Base-by-base conservation (phyloP, 2,888 invertebrate species). In the Synanthedon vespiformis region DNA sequence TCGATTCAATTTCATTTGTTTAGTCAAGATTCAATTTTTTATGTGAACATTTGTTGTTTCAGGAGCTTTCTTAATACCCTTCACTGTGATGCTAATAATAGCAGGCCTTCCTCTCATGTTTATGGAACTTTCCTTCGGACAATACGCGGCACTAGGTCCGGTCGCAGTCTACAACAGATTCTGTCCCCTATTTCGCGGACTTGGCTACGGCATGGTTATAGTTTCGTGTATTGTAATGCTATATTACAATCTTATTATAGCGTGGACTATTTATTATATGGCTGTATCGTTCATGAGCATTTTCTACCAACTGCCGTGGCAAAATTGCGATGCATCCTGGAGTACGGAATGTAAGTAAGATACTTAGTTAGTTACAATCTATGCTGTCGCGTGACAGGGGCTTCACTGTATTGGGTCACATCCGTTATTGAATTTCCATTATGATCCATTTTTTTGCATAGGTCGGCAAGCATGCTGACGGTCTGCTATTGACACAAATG, bases 1-100 rank as follows among this genome's bases (percentile, higher is more conserved):
- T n/a, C n/a, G n/a, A n/a, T n/a, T 34, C 10, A 34, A 34, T 2
- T 10, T 34, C 10, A 10, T 34, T 6, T 34, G 10, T 10, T 34
- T 34, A 34, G 2, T 34, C 10, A 34, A 34, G 8, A 34, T 34
- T 10, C 34, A 34, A 34, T 34, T 34, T 8, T 8, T 34, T 2
- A 34, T 10, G 34, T 34, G 34, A 34, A 6, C 2, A 34, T 44
- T 44, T 53, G 53, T 54, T 48, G 53, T 81, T 80, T 10, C 81
- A 91, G 93, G 94, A 52, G 94, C 94, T 40, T 95, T 95, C 76
- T 89, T 95, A 18, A 93, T 95, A 70, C 95, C 95, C 10, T 95
- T 95, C 72, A 90, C 92, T 54, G 88, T 94, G 56, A 93, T 95
- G 92, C 89, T 95, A 58, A 88, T 95, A 61, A 91, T 94, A 62